These are phyloP conservation scores for Daboia siamensis DNA, from an alignment of 2,113 vertebrate species.

Conservation along the genomic window DNA sequence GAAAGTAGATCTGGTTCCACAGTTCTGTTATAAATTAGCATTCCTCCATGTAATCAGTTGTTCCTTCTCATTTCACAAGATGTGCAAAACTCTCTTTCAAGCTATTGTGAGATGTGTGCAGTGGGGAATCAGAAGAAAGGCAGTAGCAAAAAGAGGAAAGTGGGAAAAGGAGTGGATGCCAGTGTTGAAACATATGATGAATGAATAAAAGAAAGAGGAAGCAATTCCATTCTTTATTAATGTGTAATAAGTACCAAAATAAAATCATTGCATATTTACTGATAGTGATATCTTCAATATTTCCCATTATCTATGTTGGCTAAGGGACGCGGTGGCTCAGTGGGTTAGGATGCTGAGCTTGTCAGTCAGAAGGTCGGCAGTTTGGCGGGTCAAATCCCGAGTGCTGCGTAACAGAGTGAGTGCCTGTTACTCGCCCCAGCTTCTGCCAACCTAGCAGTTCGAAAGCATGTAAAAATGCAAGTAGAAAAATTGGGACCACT, in stretches of 20 bases:
- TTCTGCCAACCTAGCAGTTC: too few species aligned
- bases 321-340: not conserved
- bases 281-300: not conserved
- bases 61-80: not conserved
- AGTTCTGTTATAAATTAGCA: not conserved
- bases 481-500: too few species aligned
- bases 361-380: too few species aligned
- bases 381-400: too few species aligned
- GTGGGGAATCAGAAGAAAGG: not conserved
- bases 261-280: not conserved
- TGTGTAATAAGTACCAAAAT: not conserved
- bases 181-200: not conserved
- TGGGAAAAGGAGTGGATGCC: not conserved
- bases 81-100: not conserved
- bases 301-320: not conserved
- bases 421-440: too few species aligned
- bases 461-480: too few species aligned
- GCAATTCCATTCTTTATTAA: not conserved
- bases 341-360: too few species aligned
- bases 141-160: not conserved
- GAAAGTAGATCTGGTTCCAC: not conserved
- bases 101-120: not conserved
- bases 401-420: too few species aligned
- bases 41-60: not conserved
- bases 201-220: not conserved